These are phyloP conservation scores for Clarias pachynema DNA, from an alignment of 2,797 vertebrate genomes.

Conservation along the genomic window DNA sequence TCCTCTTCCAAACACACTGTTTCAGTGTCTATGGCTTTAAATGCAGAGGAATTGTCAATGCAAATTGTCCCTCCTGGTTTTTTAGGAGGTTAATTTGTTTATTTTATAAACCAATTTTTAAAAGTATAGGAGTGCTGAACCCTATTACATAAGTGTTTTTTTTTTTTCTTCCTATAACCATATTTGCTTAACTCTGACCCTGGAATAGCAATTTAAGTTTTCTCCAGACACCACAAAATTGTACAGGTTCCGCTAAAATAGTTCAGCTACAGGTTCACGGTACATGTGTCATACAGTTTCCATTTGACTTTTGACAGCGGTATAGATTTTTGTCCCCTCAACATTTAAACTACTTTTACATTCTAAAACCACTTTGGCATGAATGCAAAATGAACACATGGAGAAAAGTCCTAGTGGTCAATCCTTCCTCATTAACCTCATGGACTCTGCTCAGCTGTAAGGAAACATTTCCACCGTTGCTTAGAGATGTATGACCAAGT, in stretches of 20 bases:
- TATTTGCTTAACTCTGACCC: neutral
- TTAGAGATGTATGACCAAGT: conserved; percentile 61
- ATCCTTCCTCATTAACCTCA: conserved; percentile 68
- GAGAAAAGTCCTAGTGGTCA: conserved; percentile 62
- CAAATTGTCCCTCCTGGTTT: too few species aligned
- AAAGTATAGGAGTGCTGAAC: neutral
- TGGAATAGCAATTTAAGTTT: neutral
- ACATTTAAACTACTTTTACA: conserved; percentile 58
- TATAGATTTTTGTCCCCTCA: conserved; percentile 36
- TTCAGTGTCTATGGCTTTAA: too few species aligned
- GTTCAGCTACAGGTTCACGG: neutral
- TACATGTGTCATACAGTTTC: conserved; percentile 58
- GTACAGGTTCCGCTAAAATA: neutral
- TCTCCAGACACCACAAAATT: neutral
- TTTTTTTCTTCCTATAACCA: too few species aligned
- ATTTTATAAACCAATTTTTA: neutral
- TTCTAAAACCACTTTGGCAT: conserved; percentile 63
- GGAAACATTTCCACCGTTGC: conserved; percentile 64
- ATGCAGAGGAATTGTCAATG: too few species aligned
- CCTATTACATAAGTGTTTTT: neutral
- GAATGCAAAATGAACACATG: conserved; percentile 59
- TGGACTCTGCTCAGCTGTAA: conserved; percentile 61
- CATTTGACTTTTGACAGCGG: conserved; percentile 63
- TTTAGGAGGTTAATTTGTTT: too few species aligned
- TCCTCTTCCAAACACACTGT: too few species aligned